These are phyloP conservation scores for Drosophila repleta DNA, from an alignment of 1,140 invertebrate genomes.

Conservation along the genomic window DNA sequence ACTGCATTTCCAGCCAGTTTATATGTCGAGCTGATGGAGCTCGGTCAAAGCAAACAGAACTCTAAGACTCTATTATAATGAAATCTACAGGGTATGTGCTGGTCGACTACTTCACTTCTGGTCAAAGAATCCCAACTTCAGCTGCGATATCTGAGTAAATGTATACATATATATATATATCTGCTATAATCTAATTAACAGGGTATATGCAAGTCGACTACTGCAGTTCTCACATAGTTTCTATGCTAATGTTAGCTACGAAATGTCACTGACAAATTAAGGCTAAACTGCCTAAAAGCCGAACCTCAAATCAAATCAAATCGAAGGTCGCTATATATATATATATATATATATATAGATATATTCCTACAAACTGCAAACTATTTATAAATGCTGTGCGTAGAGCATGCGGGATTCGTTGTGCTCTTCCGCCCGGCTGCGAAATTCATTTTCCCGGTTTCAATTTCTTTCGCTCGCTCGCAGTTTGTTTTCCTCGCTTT, in stretches of 20 bases:
- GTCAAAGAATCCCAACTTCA: no score
- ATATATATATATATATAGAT: no score
- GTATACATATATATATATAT: not conserved
- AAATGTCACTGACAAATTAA: not conserved
- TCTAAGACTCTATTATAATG: no score
- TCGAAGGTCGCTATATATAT: not conserved
- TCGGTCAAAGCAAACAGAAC: no score
- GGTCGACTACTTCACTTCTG: no score
- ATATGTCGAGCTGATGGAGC: no score
- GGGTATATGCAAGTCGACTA: not conserved
- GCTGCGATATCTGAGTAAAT: no score
- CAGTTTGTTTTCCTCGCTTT: not conserved
- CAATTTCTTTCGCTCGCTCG: constrained; percentile 1
- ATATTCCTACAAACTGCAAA: not conserved
- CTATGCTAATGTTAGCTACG: not conserved
- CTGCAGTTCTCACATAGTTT: not conserved
- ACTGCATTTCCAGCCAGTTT: no score
- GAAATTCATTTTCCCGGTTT: not conserved
- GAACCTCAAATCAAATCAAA: not conserved
- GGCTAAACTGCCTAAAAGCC: not conserved
- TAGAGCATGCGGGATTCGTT: constrained; percentile 8
- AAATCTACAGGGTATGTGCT: no score
- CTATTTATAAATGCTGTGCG: not conserved
- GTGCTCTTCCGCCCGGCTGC: not conserved
- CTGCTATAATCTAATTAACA: not conserved